These are phyloP conservation scores for Trachurus trachurus DNA, from an alignment of 2,797 vertebrate species.

Conservation along the genomic window DNA sequence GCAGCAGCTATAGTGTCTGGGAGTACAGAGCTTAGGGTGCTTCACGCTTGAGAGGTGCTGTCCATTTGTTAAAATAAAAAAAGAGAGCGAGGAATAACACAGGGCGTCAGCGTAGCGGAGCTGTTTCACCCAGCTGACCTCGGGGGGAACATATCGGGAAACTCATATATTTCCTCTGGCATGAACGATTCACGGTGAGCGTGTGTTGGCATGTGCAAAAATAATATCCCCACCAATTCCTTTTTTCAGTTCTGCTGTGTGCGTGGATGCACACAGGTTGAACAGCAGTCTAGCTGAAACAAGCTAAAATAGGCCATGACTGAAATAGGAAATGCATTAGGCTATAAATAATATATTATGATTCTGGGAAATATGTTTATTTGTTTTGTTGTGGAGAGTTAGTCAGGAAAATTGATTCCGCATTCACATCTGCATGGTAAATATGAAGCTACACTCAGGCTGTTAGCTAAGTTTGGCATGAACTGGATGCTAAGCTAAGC, in stretches of 20 bases:
- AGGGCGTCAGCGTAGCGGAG: neutral
- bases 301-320: neutral
- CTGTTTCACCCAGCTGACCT: constrained; percentile 51
- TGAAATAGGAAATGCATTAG: neutral
- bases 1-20: constrained; percentile 28
- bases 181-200: constrained; percentile 31
- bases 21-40: constrained; percentile 42
- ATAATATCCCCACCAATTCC: neutral
- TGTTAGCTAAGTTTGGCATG: neutral
- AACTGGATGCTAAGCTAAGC: neutral
- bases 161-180: constrained; percentile 45
- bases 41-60: constrained; percentile 38
- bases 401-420: neutral
- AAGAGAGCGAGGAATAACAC: constrained; percentile 10
- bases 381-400: constrained; percentile 8
- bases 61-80: constrained; percentile 57
- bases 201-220: constrained; percentile 14
- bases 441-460: neutral
- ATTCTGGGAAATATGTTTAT: neutral
- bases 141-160: constrained; percentile 37
- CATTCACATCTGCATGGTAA: neutral
- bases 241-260: constrained; percentile 10
- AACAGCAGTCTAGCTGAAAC: neutral
- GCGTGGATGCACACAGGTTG: constrained; percentile 5
- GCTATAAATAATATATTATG: neutral